These are phyloP conservation scores for Cheilinus undulatus DNA, from an alignment of 2,113 vertebrate genomes.

Conservation along the genomic window DNA sequence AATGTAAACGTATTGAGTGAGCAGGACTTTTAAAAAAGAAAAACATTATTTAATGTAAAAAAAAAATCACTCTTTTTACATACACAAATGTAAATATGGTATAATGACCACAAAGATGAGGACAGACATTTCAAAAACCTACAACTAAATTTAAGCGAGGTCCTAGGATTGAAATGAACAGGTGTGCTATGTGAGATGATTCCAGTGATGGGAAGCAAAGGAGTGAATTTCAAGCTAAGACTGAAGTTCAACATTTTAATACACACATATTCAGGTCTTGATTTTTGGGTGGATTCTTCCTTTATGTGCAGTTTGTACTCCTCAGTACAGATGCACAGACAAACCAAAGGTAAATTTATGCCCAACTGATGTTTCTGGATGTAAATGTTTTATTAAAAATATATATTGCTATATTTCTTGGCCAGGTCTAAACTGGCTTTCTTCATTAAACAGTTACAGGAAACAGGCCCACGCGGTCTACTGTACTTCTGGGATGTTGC, in stretches of 20 bases:
- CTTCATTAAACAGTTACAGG: conserved; percentile 42
- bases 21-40: too few species aligned
- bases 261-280: too few species aligned
- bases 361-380: conserved; percentile 64
- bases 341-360: conserved; percentile 79
- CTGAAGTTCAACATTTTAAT: background rate
- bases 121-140: too few species aligned
- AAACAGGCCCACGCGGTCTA: conserved; percentile 12
- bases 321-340: conserved; percentile 65
- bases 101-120: too few species aligned
- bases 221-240: background rate
- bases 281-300: conserved; percentile 56
- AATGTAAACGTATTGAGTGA: too few species aligned
- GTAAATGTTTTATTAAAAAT: conserved; percentile 59
- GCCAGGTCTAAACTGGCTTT: conserved; percentile 37
- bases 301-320: conserved; percentile 61
- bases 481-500: conserved; percentile 29
- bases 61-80: too few species aligned
- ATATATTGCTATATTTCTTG: conserved; percentile 40
- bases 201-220: too few species aligned
- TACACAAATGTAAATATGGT: too few species aligned
- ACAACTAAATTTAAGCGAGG: too few species aligned
- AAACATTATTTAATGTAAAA: too few species aligned
- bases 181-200: too few species aligned
- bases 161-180: too few species aligned